Percentiles rank a stretch among this genome's conserved stretches.
Evolutionary conservation across 2,888 invertebrate genomes (phyloP).

Genomic region (Choreutis nemorana): DNA sequence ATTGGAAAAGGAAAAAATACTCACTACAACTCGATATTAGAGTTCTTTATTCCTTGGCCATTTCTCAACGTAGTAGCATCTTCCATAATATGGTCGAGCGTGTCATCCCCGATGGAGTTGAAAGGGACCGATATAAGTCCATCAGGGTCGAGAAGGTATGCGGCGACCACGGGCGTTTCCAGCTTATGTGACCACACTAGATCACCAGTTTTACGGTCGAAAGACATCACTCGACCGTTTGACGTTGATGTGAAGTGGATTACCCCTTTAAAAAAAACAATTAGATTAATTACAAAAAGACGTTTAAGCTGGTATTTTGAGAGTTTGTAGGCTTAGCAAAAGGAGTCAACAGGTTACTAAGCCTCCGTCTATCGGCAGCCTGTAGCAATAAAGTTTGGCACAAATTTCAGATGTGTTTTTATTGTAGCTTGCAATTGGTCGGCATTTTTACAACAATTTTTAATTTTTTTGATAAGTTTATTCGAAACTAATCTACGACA

Average conservation of each 20-base stretch:
- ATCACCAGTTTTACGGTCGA: slow-evolving; percentile 82
- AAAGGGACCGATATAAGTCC: slow-evolving; percentile 87
- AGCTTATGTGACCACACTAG: slow-evolving; percentile 89
- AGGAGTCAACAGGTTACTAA: too few relatives aligned
- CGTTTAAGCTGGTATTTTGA: too few relatives aligned
- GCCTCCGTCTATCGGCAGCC: too few relatives aligned
- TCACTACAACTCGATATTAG: slow-evolving; percentile 70
- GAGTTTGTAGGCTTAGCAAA: too few relatives aligned
- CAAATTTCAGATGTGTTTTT: too few relatives aligned
- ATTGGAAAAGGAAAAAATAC: slow-evolving; percentile 61
- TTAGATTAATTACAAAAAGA: not conserved
- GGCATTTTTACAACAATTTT: too few relatives aligned
- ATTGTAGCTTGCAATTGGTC: too few relatives aligned
- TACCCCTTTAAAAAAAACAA: slow-evolving; percentile 66
- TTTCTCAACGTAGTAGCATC: slow-evolving; percentile 61
- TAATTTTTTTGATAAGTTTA: too few relatives aligned
- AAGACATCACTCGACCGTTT: slow-evolving; percentile 83
- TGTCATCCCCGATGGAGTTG: slow-evolving; percentile 88
- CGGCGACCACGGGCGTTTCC: slow-evolving; percentile 89
- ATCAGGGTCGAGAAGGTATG: slow-evolving; percentile 79
- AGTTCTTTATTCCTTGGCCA: slow-evolving; percentile 66
- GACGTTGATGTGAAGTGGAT: slow-evolving; percentile 92
- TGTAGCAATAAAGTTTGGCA: too few relatives aligned
- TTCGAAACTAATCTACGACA: too few relatives aligned
- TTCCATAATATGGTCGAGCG: slow-evolving; percentile 74